phyloP scores from a whole-genome alignment of 2,797 vertebrate genomes.

The Antrozous pallidus region DNA sequence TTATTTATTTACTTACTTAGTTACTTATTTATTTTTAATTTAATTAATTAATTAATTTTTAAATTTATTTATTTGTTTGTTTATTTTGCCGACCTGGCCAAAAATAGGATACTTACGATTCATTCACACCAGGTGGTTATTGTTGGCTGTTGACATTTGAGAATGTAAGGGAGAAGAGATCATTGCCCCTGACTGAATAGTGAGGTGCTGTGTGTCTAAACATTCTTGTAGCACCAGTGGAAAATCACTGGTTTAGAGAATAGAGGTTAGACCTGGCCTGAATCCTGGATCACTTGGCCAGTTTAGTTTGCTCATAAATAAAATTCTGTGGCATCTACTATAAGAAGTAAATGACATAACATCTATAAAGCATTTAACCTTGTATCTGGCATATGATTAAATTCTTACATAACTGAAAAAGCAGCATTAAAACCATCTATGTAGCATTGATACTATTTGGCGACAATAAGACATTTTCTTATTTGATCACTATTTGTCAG shows the following conservation, averaged over 20 bases:
- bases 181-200: neutral
- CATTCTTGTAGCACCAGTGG: neutral
- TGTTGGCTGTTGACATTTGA: neutral
- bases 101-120: neutral
- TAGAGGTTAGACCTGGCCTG: neutral
- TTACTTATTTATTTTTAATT: no score
- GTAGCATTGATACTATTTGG: slow-evolving; percentile 23
- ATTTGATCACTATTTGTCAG: slow-evolving; percentile 39
- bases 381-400: neutral
- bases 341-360: slow-evolving; percentile 27
- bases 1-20: no score
- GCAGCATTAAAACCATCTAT: slow-evolving; percentile 4
- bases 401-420: slow-evolving; percentile 49
- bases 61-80: no score
- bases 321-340: neutral
- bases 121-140: neutral
- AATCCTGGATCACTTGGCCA: neutral
- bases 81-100: neutral
- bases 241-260: neutral
- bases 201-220: neutral
- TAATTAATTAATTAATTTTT: no score
- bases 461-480: neutral
- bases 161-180: neutral
- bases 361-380: neutral
- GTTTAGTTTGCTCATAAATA: neutral